phyloP scores from a whole-genome alignment of 1,140 invertebrate genomes.

The Bathynomus jamesi region DNA sequence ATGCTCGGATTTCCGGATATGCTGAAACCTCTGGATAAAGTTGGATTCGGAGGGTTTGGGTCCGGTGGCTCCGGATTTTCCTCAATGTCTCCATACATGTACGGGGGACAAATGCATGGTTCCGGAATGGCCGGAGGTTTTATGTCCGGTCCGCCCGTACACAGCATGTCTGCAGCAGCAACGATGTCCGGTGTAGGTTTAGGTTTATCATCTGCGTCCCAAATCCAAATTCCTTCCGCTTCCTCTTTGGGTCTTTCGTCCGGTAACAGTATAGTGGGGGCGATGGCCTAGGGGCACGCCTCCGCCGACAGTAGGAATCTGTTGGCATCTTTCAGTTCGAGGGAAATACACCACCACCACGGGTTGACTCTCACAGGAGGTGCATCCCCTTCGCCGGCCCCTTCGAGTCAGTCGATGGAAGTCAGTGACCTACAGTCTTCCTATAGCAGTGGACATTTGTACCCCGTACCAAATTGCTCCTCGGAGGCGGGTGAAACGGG shows the following conservation, averaged over 20 bases:
- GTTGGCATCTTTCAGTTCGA: conserved; percentile 30
- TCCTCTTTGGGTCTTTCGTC: conserved; percentile 32
- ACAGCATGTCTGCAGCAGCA: conserved; percentile 34
- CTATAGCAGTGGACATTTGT: conserved; percentile 28
- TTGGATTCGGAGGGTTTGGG: conserved; percentile 37
- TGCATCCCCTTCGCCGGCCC: conserved; percentile 22
- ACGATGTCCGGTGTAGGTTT: conserved; percentile 29
- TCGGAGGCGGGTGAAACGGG: background rate
- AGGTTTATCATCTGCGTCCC: conserved; percentile 31
- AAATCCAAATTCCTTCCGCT: conserved; percentile 34
- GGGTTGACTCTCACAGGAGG: background rate
- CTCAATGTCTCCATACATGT: conserved; percentile 48
- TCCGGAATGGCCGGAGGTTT: conserved; percentile 40
- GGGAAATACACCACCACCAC: conserved; percentile 9
- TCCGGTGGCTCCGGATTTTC: conserved; percentile 39
- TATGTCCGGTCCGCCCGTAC: conserved; percentile 43
- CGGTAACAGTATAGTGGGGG: conserved; percentile 36
- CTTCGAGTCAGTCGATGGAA: conserved; percentile 23
- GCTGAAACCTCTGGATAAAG: conserved; percentile 46
- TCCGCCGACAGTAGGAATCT: conserved; percentile 33
- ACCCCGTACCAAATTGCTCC: background rate
- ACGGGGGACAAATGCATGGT: conserved; percentile 45
- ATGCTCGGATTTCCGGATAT: conserved; percentile 50
- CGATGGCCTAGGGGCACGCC: conserved; percentile 38
- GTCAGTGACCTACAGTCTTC: conserved; percentile 21